Percentiles rank a stretch among this genome's conserved stretches.
These are phyloP conservation scores for Galeopterus variegatus DNA, from an alignment of 2,113 vertebrate genomes.

Conservation along the genomic window DNA sequence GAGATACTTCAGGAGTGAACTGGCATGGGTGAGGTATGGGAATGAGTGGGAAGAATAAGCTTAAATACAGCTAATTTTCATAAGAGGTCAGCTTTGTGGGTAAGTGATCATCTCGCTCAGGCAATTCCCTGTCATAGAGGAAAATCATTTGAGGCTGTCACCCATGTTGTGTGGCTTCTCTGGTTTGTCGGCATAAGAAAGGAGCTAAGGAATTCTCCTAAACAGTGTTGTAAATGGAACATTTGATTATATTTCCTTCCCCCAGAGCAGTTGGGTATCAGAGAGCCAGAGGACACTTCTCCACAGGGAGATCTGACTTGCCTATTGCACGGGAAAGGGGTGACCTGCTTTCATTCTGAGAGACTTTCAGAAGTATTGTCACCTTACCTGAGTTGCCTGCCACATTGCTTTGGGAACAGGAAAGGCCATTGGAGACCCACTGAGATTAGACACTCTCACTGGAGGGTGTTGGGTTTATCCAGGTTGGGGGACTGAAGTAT, in stretches of 20 bases:
- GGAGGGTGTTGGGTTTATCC: neutral
- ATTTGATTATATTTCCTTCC: neutral
- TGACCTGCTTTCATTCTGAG: constrained; percentile 5
- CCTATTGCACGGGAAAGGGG: neutral
- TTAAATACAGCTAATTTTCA: constrained; percentile 1
- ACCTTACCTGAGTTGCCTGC: neutral
- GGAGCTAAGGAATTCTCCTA: neutral
- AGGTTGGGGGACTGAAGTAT: neutral
- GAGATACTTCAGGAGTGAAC: constrained; percentile 29
- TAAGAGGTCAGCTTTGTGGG: neutral
- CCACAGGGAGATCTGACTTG: neutral
- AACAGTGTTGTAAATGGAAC: neutral
- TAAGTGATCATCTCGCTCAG: neutral
- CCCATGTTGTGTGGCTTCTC: neutral
- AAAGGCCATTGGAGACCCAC: constrained; percentile 3
- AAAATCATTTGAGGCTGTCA: constrained; percentile 45
- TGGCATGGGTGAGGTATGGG: neutral
- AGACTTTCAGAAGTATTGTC: constrained; percentile 15
- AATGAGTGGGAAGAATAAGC: neutral
- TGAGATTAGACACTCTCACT: constrained; percentile 40
- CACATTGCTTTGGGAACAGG: constrained; percentile 15
- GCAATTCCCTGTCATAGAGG: constrained; percentile 7
- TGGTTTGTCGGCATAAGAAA: neutral
- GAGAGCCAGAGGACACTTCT: constrained; percentile 6
- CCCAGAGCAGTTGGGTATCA: neutral